Percentiles rank a stretch among this genome's conserved stretches.
Evolutionary conservation across 2,113 vertebrate species (phyloP).

Genomic region (Mustela lutreola): DNA sequence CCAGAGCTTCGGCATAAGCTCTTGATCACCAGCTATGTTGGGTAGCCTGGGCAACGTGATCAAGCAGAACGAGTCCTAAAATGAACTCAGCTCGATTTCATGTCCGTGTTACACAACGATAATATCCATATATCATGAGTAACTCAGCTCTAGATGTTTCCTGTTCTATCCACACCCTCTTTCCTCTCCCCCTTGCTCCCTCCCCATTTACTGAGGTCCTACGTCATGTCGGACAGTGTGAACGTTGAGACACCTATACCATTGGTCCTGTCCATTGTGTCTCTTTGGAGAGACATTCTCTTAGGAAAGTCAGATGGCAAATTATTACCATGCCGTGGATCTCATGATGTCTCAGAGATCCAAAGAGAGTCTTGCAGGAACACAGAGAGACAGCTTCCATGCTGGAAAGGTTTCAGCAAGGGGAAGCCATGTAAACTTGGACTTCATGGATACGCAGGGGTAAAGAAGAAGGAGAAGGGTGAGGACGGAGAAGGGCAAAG

Average conservation of each 20-base stretch:
- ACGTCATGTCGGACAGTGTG: too few relatives aligned
- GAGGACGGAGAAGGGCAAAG: too few relatives aligned
- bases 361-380: neutral
- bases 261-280: neutral
- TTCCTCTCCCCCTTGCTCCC: neutral
- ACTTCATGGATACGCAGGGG: neutral
- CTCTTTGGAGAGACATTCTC: neutral
- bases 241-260: rapidly evolving
- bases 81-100: neutral
- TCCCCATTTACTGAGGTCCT: neutral
- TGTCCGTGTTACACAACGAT: neutral
- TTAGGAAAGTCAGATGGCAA: neutral
- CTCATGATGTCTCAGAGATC: too few relatives aligned
- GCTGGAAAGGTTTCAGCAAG: neutral
- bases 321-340: too few relatives aligned
- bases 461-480: neutral
- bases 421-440: neutral
- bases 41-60: neutral
- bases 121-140: neutral
- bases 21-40: neutral
- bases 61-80: neutral
- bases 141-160: rapidly evolving
- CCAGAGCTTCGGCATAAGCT: neutral
- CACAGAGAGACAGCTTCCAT: rapidly evolving
- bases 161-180: neutral